phyloP scores from a whole-genome alignment of 2,113 vertebrate species.

The Xerus inauris region DNA sequence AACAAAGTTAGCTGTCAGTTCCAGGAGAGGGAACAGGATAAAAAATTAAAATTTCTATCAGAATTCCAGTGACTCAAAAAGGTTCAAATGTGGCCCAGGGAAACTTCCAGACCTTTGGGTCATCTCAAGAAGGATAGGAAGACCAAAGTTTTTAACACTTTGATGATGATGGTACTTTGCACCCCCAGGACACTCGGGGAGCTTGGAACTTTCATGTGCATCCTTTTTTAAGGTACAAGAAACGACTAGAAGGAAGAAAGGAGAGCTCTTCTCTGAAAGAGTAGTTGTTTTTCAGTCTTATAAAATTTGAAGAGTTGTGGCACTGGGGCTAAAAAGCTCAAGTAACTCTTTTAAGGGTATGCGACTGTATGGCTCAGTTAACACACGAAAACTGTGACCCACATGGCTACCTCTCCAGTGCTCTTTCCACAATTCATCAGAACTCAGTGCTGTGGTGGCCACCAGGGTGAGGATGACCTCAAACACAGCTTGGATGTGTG shows the following conservation, averaged over 20 bases:
- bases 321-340: constrained; percentile 64
- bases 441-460: constrained; percentile 63
- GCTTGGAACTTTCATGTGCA: neutral
- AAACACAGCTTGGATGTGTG: accelerated
- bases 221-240: constrained; percentile 58
- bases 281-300: constrained; percentile 58
- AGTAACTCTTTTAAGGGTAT: constrained; percentile 72
- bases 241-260: constrained; percentile 63
- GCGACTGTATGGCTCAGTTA: neutral
- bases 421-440: constrained; percentile 75
- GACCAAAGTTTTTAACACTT: neutral
- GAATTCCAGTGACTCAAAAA: constrained; percentile 10
- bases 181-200: neutral
- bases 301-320: constrained; percentile 72
- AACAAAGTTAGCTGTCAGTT: neutral
- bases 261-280: constrained; percentile 43
- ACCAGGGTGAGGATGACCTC: constrained; percentile 12
- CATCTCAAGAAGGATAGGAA: neutral
- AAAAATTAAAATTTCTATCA: neutral
- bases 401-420: constrained; percentile 63
- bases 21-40: neutral
- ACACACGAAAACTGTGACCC: constrained; percentile 75
- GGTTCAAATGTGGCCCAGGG: neutral
- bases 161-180: neutral
- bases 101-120: neutral